Evolutionary conservation across 2,888 invertebrate genomes (phyloP), one percentile per base, ranked within the genome.

Genomic region (Mechanitis mazaeus): DNA sequence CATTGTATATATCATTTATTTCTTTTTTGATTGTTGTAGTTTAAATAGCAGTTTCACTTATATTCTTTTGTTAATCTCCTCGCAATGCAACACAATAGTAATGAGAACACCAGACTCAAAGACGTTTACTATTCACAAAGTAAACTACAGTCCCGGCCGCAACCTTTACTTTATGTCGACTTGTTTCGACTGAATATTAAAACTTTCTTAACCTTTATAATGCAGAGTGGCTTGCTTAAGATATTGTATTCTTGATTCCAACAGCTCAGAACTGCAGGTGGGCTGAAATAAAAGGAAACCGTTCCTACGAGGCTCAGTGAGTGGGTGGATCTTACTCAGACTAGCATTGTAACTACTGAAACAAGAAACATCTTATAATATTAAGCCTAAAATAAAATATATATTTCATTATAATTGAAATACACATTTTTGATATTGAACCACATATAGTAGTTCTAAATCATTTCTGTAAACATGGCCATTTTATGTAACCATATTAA

Each of bases 121-220:
- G 50, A 62, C 54, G 53, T 33, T 45, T 31, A 12, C 31, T 11
- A 56, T 53, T 55, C 55, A 42, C 58, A 7, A 38, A 33, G 35
- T 47, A 58, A 42, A 58, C 42, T 45, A 54, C 20, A 54, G 12
- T 35, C 33, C 50, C 11, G 54, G 45, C 54, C 54, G 45, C 28
- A 42, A 58, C 50, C 58, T 28, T 54, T 59, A 35, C 54, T 45
- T 59, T 54, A 54, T 50, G 28, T 50, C 50, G 50, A 50, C 50
- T 50, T 31, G 31, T 31, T 50, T 45, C 45, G 42, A n/a, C 45
- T 56, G 56, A 59, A 63, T 63, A 63, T 63, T 59, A 53, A 58
- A 60, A 53, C 50, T 46, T 42, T 64, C 58, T 50, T 50, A 50
- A 50, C 57, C 50, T 61, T 64, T 64, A 55, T 61, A 57, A 58